These are phyloP conservation scores for Meganola albula DNA, from an alignment of 2,888 invertebrate species.

Conservation along the genomic window DNA sequence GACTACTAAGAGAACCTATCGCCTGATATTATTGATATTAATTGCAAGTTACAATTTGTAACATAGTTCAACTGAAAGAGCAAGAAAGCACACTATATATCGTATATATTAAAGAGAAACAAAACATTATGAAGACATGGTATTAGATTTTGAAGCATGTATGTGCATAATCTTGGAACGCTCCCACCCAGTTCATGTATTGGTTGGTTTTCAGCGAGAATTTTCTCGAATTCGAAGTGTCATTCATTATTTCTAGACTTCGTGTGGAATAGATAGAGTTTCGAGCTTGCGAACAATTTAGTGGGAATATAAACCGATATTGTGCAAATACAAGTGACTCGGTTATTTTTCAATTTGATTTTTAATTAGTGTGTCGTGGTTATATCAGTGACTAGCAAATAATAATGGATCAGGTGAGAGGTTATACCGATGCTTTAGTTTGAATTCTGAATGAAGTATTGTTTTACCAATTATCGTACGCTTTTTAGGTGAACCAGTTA, in stretches of 20 bases:
- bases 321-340: constrained; percentile 3
- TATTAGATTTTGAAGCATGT: no score
- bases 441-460: constrained; percentile 27
- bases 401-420: constrained; percentile 71
- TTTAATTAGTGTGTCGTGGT: not conserved
- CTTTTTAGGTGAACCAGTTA: constrained; percentile 84
- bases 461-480: constrained; percentile 17
- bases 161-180: constrained; percentile 29
- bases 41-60: no score
- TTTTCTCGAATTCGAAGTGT: constrained; percentile 71
- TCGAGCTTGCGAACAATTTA: constrained; percentile 24
- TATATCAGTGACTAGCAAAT: constrained; percentile 23
- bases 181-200: no score
- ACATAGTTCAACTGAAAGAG: no score
- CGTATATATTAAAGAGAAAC: no score
- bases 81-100: no score
- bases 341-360: not conserved
- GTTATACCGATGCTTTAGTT: constrained; percentile 50
- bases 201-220: constrained; percentile 44
- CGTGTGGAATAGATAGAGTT: constrained; percentile 27
- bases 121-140: no score
- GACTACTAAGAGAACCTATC: no score
- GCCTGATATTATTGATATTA: no score
- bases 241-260: constrained; percentile 34
- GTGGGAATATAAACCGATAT: constrained; percentile 14